Percentiles rank a stretch among this genome's conserved stretches.
Conservation (phyloP, 1,140 invertebrate species). For the Microplitis mediator region DNA sequence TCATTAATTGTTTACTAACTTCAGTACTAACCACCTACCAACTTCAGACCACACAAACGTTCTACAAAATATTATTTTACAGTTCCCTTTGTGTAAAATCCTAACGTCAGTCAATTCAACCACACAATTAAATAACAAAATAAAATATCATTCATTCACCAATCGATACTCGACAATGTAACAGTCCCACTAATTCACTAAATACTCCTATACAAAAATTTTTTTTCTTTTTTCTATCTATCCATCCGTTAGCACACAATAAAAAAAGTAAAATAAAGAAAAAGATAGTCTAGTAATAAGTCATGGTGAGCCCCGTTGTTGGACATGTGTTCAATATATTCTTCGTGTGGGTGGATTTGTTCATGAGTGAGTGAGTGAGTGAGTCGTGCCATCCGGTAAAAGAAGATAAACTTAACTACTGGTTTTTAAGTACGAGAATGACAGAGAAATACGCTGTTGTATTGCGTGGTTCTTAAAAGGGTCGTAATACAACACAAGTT, state of each 20-base stretch:
- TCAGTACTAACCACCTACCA: too few relatives aligned
- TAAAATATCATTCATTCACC: too few relatives aligned
- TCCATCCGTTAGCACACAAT: not conserved
- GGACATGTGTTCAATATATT: slow-evolving; percentile 12
- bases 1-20: too few relatives aligned
- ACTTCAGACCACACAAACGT: too few relatives aligned
- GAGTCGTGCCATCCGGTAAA: slow-evolving; percentile 28
- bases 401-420: slow-evolving; percentile 6
- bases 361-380: slow-evolving; percentile 2
- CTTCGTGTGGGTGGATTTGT: slow-evolving; percentile 22
- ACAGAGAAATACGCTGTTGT: not conserved
- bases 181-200: too few relatives aligned
- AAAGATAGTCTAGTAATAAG: not conserved
- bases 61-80: too few relatives aligned
- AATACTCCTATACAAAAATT: too few relatives aligned
- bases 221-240: too few relatives aligned
- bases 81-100: too few relatives aligned
- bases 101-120: too few relatives aligned
- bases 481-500: not conserved
- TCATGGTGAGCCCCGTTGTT: not conserved
- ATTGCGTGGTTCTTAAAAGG: slow-evolving; percentile 8
- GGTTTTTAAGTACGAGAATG: not conserved
- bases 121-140: too few relatives aligned
- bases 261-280: not conserved
- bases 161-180: too few relatives aligned